Percentiles rank a stretch among this genome's conserved stretches.
Conservation (phyloP, 2,888 invertebrate genomes). For the Meghimatium bilineatum region DNA sequence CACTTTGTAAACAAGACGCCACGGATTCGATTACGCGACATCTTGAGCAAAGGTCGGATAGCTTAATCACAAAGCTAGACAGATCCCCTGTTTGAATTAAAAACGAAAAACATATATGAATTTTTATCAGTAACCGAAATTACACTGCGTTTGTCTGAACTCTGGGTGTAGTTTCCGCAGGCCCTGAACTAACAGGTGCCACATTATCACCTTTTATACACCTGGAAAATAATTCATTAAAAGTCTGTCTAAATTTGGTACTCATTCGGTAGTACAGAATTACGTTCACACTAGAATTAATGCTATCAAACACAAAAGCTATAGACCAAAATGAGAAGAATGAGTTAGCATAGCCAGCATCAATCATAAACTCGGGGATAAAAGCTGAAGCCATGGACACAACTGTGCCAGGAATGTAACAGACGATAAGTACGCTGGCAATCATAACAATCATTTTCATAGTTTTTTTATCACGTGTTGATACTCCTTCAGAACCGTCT, state of each 20-base stretch:
- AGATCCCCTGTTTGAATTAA: no score
- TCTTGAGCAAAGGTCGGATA: no score
- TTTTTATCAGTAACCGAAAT: no score
- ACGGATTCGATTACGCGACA: no score
- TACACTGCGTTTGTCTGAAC: neutral
- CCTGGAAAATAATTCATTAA: neutral
- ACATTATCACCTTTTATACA: neutral
- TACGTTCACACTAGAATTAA: constrained; percentile 23
- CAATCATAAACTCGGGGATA: constrained; percentile 11
- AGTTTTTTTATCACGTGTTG: constrained; percentile 7
- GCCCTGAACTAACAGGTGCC: neutral
- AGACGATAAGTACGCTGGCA: constrained; percentile 4
- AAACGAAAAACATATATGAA: no score
- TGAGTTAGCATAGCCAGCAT: neutral
- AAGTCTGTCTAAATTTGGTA: constrained; percentile 29
- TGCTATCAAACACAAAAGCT: constrained; percentile 11
- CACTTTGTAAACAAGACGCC: no score
- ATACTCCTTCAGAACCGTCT: neutral
- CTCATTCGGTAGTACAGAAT: constrained; percentile 33
- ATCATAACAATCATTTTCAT: constrained; percentile 28
- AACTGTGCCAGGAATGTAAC: neutral
- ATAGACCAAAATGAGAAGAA: constrained; percentile 9
- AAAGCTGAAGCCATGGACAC: neutral
- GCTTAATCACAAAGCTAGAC: no score
- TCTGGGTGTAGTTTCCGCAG: neutral